Conservation (phyloP, 2,797 vertebrate species). For the Champsocephalus gunnari region DNA sequence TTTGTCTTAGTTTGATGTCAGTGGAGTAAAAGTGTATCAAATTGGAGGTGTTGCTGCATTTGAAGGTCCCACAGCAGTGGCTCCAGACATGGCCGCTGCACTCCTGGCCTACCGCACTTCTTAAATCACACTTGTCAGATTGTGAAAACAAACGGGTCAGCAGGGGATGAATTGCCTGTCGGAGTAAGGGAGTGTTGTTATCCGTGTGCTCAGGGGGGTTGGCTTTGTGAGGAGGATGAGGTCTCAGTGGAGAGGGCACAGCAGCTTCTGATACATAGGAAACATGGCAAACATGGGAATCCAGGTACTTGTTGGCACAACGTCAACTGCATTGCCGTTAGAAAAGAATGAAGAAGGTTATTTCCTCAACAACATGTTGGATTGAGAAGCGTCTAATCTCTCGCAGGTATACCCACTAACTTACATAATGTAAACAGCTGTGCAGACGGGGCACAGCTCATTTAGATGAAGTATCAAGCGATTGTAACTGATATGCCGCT, state of each 20-base stretch:
- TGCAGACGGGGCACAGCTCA: background rate
- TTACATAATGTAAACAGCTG: conserved; percentile 10
- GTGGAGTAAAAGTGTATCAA: conserved; percentile 42
- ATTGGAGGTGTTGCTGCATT: conserved; percentile 53
- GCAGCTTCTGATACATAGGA: conserved; percentile 44
- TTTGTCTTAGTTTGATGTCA: conserved; percentile 69
- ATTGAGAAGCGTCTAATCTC: background rate
- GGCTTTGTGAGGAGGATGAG: conserved; percentile 67
- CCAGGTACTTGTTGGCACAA: background rate
- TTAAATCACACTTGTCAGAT: conserved; percentile 77
- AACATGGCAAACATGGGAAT: conserved; percentile 14
- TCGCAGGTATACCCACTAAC: background rate
- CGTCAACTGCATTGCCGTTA: background rate
- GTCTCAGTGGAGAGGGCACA: conserved; percentile 53
- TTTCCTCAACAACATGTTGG: background rate
- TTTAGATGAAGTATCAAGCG: conserved; percentile 11
- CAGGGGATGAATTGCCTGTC: conserved; percentile 66
- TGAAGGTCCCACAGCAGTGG: conserved; percentile 50
- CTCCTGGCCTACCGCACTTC: conserved; percentile 57
- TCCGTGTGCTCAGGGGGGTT: conserved; percentile 56
- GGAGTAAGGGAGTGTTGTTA: conserved; percentile 70
- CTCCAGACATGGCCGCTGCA: conserved; percentile 51
- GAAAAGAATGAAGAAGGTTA: background rate
- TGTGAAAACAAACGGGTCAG: conserved; percentile 73
- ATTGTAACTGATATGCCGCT: background rate